Percentiles rank a stretch among this genome's conserved stretches.
Evolutionary conservation across 2,888 invertebrate species (phyloP).

Genomic region (Scaptomyza parva): DNA sequence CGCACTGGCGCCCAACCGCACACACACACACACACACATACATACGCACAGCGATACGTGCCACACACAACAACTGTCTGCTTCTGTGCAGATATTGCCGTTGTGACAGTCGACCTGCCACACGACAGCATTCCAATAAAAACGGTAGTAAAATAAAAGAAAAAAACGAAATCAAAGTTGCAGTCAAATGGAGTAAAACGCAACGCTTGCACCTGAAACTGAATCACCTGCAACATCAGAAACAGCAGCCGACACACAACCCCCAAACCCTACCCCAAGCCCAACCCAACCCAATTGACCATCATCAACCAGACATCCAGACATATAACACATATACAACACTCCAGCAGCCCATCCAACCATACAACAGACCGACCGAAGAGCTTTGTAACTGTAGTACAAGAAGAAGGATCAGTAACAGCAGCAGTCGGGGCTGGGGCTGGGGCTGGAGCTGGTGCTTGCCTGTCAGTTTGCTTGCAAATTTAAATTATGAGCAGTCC

Average conservation of each 20-base stretch:
- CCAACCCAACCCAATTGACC: not conserved
- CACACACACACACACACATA: slow-evolving; percentile 6
- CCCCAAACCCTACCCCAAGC: too few species aligned
- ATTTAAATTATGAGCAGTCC: slow-evolving; percentile 52
- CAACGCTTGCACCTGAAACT: slow-evolving; percentile 7
- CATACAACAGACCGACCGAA: slow-evolving; percentile 1
- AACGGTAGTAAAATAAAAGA: not conserved
- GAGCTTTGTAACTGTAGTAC: slow-evolving; percentile 18
- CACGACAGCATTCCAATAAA: slow-evolving; percentile 43
- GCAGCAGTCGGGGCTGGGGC: slow-evolving; percentile 4
- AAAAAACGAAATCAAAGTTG: slow-evolving; percentile 51
- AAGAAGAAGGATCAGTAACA: too few species aligned
- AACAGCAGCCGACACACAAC: slow-evolving; percentile 21
- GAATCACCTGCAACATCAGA: slow-evolving; percentile 27
- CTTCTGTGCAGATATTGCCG: slow-evolving; percentile 28
- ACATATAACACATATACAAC: too few species aligned
- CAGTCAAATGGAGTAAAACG: slow-evolving; percentile 39
- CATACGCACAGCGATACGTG: too few species aligned
- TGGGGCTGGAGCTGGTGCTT: too few species aligned
- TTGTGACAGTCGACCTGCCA: slow-evolving; percentile 50
- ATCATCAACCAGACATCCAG: too few species aligned
- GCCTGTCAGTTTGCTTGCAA: slow-evolving; percentile 34
- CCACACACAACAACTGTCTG: slow-evolving; percentile 17
- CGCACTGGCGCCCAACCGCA: slow-evolving; percentile 9
- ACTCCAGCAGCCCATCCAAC: not conserved